phyloP scores from a whole-genome alignment of 2,888 invertebrate species.

The Phaedon cochleariae region DNA sequence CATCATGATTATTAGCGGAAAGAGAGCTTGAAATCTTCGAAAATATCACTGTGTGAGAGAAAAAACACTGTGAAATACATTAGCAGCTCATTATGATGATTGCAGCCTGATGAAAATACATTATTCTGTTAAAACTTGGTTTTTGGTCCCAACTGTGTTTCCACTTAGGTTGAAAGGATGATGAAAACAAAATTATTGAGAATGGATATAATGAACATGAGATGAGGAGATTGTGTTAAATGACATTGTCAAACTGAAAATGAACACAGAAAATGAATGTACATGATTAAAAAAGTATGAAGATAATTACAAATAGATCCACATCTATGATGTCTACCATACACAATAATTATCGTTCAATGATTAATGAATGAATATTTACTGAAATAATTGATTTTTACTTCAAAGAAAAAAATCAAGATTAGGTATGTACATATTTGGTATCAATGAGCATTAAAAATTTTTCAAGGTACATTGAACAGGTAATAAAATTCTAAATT shows the following conservation, averaged over 20 bases:
- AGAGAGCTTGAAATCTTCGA: conserved; percentile 16
- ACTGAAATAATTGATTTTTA: not conserved
- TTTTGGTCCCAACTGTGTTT: conserved; percentile 1
- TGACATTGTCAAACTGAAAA: not conserved
- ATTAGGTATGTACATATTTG: not conserved
- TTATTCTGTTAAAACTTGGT: not conserved
- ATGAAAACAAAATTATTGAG: not conserved
- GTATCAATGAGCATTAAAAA: not conserved
- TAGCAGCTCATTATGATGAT: too few species aligned
- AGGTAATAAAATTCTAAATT: not conserved
- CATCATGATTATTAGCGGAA: conserved; percentile 1
- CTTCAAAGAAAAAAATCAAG: not conserved
- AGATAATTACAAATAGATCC: not conserved
- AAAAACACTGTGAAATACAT: too few species aligned
- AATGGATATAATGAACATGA: too few species aligned
- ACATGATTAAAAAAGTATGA: not conserved
- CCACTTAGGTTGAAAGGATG: not conserved
- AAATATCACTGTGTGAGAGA: not conserved
- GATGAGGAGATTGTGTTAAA: not conserved
- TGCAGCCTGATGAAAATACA: too few species aligned
- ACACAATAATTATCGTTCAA: not conserved
- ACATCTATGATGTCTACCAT: not conserved
- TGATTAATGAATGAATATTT: too few species aligned
- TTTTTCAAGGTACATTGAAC: not conserved
- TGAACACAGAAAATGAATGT: not conserved